A percentile compares a stretch with the other conserved stretches of the same genome.
phyloP scores from a whole-genome alignment of 2,888 invertebrate genomes.

The Acrobasis repandana region DNA sequence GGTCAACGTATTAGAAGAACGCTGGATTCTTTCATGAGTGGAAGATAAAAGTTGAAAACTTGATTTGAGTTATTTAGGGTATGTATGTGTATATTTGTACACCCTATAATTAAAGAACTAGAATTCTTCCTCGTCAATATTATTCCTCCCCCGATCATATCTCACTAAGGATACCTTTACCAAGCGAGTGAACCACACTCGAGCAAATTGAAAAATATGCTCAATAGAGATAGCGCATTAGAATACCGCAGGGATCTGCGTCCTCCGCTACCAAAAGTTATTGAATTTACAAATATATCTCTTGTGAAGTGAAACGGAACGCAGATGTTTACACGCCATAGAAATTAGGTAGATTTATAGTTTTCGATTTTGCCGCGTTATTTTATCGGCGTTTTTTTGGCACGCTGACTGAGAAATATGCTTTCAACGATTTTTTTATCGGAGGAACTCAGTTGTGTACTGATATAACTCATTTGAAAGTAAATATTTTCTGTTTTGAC shows the following conservation, averaged over 20 bases:
- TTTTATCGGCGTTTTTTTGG: not conserved
- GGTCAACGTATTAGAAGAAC: too few species aligned
- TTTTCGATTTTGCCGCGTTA: conserved; percentile 4
- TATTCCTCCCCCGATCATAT: too few species aligned
- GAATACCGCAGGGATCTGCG: conserved; percentile 35
- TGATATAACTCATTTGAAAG: not conserved
- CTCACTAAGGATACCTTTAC: too few species aligned
- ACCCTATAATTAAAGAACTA: too few species aligned
- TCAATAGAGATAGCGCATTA: conserved; percentile 56
- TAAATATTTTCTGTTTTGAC: not conserved
- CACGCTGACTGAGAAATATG: not conserved
- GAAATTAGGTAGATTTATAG: conserved; percentile 18
- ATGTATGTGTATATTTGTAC: too few species aligned
- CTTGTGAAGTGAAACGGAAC: conserved; percentile 26
- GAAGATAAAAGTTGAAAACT: too few species aligned
- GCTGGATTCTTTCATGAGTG: too few species aligned
- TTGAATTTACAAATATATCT: conserved; percentile 31
- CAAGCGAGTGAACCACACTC: conserved; percentile 25
- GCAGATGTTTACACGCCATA: conserved; percentile 23
- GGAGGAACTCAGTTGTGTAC: not conserved
- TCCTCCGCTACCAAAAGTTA: conserved; percentile 30
- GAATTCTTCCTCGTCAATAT: too few species aligned
- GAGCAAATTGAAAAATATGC: conserved; percentile 61
- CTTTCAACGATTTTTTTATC: not conserved
- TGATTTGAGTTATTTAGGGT: too few species aligned